Base-by-base conservation (phyloP, 64 coral and sea anemone species). In the Montipora efflorescens region DNA sequence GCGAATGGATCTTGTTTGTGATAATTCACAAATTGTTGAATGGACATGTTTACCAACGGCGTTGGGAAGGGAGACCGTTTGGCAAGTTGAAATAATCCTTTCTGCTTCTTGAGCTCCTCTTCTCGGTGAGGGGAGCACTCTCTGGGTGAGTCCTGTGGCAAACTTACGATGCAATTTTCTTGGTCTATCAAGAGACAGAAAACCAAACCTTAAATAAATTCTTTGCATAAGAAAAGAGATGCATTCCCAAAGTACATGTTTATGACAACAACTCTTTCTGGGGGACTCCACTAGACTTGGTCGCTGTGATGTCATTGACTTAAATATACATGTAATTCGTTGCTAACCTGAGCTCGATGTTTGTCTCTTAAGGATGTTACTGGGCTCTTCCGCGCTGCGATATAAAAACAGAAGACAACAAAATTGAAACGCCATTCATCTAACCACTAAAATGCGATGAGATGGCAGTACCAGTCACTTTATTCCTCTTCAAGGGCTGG, bases 41-140 rank as follows among this genome's bases (percentile, higher is more conserved):
- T 21, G 44, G 6, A 71, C 67, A 86, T 86, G 11, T 86, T 86
- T 2, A 86, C 66, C 18, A 86, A 23, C 16, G 82, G 82, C 66
- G 51, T 86, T 1, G 82, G 82, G 4, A 86, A 72, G 4, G 64
- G 64, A 11, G 2, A 5, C 3, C 82, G 82, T 50, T 45, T 0
- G 3, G 82, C 66, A 20, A 86, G 64, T 10, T 86, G 82, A 47
- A 48, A 86, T 20, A 72, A 14, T 16, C 66, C 44, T 14, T 14
- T 86, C 82, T 86, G 82, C 4, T 20, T 16, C 16, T 4, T 44
- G 8, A 86, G 47, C 18, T 50, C 44, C 3, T 25, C 45, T 50
- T 71, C 45, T 5, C 82, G 62, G 46, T 50, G 2, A 86, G 5
- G 5, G 46, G n/a, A 48, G 36, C 82, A 86, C 0, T 71, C 18